These are phyloP conservation scores for Phocides pigmalion DNA, from an alignment of 1,140 invertebrate genomes.

Conservation along the genomic window DNA sequence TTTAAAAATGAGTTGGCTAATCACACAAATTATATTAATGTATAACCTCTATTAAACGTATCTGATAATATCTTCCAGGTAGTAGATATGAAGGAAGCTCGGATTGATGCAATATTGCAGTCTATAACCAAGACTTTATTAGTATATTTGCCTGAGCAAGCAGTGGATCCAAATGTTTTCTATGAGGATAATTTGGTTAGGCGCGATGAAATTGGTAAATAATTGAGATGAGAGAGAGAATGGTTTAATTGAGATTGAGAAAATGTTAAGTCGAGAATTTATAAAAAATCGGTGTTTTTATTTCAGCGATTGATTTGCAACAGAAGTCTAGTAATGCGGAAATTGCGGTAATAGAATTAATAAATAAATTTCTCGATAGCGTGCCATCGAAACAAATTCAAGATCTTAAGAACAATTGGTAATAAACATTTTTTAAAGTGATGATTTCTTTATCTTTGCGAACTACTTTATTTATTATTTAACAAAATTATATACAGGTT, in stretches of 20 bases:
- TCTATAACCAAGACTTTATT: constrained; percentile 87
- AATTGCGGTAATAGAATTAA: constrained; percentile 87
- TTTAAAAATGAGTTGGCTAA: too few species aligned
- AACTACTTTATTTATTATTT: constrained; percentile 16
- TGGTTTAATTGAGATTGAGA: too few species aligned
- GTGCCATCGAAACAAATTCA: constrained; percentile 84
- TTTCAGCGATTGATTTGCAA: constrained; percentile 68
- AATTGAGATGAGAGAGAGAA: too few species aligned
- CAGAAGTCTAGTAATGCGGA: constrained; percentile 84
- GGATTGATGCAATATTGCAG: constrained; percentile 88
- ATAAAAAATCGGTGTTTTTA: constrained; percentile 31
- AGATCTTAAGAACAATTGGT: constrained; percentile 86
- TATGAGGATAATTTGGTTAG: constrained; percentile 86
- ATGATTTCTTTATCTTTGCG: too few species aligned
- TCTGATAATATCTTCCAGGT: constrained; percentile 67
- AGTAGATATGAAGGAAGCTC: constrained; percentile 90
- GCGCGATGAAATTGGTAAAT: constrained; percentile 81
- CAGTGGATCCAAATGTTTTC: constrained; percentile 87
- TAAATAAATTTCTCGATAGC: constrained; percentile 88
- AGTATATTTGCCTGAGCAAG: constrained; percentile 87
- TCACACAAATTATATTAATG: too few species aligned
- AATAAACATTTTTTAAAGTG: constrained; percentile 33
- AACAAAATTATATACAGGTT: constrained; percentile 59
- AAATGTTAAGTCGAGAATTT: too few species aligned
- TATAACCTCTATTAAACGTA: not conserved